These are phyloP conservation scores for Enteromius viviparus DNA, from an alignment of 2,797 vertebrate genomes.

Conservation along the genomic window DNA sequence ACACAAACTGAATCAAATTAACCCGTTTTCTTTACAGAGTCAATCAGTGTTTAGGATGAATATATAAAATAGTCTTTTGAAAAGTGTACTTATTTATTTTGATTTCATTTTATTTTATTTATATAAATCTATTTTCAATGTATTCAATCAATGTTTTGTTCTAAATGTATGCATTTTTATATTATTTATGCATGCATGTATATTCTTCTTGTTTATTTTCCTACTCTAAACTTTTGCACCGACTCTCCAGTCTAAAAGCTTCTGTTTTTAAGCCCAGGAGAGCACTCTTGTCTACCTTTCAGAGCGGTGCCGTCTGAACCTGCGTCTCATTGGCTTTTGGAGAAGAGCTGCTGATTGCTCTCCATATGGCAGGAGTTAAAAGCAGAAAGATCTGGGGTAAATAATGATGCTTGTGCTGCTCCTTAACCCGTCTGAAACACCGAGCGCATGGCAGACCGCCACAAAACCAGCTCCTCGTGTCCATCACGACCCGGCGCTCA, in stretches of 20 bases:
- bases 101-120: neutral
- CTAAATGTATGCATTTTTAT: no score
- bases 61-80: neutral
- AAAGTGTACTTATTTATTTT: neutral
- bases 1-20: neutral
- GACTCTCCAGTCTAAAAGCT: neutral
- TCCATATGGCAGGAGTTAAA: slow-evolving; percentile 64
- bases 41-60: neutral
- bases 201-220: no score
- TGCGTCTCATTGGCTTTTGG: neutral
- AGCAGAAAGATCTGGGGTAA: slow-evolving; percentile 67
- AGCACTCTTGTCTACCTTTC: neutral
- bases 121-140: no score
- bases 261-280: neutral
- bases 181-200: neutral
- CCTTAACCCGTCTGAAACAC: slow-evolving; percentile 56
- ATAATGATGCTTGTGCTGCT: slow-evolving; percentile 67
- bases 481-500: neutral
- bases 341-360: slow-evolving; percentile 66
- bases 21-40: neutral
- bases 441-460: slow-evolving; percentile 17
- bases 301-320: neutral
- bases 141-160: no score
- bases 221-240: neutral
- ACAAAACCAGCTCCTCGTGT: neutral